Percentiles rank a stretch among this genome's conserved stretches.
Evolutionary conservation across 2,888 invertebrate genomes (phyloP).

Genomic region (Drosophila quasianomalipes): DNA sequence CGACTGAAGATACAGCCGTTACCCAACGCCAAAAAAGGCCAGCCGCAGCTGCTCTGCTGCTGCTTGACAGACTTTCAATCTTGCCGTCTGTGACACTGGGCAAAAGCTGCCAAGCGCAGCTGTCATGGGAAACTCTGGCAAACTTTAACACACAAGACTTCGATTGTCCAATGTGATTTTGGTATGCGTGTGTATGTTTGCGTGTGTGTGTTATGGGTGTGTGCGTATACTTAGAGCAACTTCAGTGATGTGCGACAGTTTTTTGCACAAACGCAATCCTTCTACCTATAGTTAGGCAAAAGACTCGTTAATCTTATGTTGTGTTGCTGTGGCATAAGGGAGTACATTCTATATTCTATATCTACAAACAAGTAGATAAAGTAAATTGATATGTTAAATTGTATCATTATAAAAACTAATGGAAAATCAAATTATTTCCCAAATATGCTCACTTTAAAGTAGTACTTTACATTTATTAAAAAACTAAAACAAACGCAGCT

Average conservation of each 20-base stretch:
- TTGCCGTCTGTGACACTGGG: conserved; percentile 34
- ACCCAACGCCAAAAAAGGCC: too few species aligned
- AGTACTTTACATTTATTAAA: neutral
- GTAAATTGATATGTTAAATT: neutral
- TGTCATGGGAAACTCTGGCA: conserved; percentile 38
- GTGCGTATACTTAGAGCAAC: conserved; percentile 12
- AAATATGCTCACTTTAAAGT: too few species aligned
- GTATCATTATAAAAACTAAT: neutral
- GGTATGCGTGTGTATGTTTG: neutral
- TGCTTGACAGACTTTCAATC: conserved; percentile 55
- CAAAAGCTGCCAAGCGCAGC: conserved; percentile 24
- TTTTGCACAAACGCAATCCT: conserved; percentile 22
- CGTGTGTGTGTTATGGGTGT: conserved; percentile 8
- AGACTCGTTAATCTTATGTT: conserved; percentile 3
- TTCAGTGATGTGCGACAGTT: conserved; percentile 39
- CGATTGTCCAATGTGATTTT: conserved; percentile 6
- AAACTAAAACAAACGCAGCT: neutral
- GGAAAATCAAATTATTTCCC: neutral
- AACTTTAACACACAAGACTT: conserved; percentile 19
- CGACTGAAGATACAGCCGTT: conserved; percentile 51
- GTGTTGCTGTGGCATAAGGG: neutral
- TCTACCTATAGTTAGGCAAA: neutral
- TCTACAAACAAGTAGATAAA: neutral
- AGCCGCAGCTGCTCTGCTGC: conserved; percentile 19
- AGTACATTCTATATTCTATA: too few species aligned